Evolutionary conservation across 2,113 vertebrate species (phyloP).

Genomic region (Labrus mixtus): DNA sequence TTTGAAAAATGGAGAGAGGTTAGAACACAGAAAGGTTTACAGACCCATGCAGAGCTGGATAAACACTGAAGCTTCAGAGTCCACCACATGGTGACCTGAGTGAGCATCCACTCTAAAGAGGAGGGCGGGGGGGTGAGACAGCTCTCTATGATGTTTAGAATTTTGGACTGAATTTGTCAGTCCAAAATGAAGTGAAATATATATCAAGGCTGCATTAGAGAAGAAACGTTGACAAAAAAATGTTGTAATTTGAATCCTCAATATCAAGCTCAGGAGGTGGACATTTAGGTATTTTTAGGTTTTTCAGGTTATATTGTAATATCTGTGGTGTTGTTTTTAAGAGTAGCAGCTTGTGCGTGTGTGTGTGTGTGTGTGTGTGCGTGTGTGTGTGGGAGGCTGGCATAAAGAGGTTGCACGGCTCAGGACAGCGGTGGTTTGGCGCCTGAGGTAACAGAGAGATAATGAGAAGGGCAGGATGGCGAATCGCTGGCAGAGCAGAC

Average conservation of each 20-base stretch:
- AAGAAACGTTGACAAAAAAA: neutral
- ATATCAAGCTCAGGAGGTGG: neutral
- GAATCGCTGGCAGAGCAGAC: conserved; percentile 56
- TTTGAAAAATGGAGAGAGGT: too few relatives aligned
- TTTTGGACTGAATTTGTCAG: too few relatives aligned
- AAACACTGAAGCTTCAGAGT: too few relatives aligned
- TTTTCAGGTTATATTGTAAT: conserved; percentile 19
- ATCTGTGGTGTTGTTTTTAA: conserved; percentile 25
- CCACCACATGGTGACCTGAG: too few relatives aligned
- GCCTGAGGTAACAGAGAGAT: conserved; percentile 56
- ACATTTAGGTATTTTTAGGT: conserved; percentile 1
- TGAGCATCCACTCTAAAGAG: too few relatives aligned
- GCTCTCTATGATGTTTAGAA: too few relatives aligned
- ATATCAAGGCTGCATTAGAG: conserved; percentile 26
- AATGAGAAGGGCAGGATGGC: conserved; percentile 61
- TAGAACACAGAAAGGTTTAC: too few relatives aligned
- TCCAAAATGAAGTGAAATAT: conserved; percentile 29
- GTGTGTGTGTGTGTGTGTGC: conserved; percentile 14
- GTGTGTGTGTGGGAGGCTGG: conserved; percentile 31
- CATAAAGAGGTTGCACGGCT: conserved; percentile 41
- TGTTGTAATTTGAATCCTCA: neutral
- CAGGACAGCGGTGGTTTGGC: conserved; percentile 47
- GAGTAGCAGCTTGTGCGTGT: conserved; percentile 5
- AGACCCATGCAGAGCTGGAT: too few relatives aligned
- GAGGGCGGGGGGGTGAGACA: too few relatives aligned